Conservation (phyloP, 30 jellyfish, hydroid and myxozoan genomes). For the Turritopsis rubra region DNA sequence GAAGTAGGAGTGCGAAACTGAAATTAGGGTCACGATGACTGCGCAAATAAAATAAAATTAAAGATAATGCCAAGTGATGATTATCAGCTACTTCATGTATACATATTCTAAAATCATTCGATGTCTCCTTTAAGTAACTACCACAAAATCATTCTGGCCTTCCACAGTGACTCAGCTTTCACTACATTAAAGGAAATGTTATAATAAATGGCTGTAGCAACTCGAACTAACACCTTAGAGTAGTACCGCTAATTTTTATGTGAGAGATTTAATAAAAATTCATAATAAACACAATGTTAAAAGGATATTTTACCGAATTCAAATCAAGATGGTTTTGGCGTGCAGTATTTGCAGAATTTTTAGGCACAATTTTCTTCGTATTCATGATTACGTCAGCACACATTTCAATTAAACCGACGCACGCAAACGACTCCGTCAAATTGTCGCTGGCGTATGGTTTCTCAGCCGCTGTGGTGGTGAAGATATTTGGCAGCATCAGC, state of each 20-base stretch:
- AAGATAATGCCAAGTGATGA: neutral
- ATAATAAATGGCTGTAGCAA: no score
- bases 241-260: no score
- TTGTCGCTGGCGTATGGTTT: neutral
- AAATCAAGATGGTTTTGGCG: constrained; percentile 1
- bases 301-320: constrained; percentile 3
- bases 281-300: neutral
- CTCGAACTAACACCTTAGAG: no score
- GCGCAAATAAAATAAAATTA: neutral
- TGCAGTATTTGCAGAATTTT: constrained; percentile 4
- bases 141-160: neutral
- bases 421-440: neutral
- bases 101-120: neutral
- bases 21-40: neutral
- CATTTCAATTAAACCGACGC: neutral
- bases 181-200: neutral
- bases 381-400: neutral
- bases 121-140: neutral
- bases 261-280: no score
- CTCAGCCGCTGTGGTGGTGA: neutral
- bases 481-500: neutral
- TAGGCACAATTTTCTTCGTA: neutral
- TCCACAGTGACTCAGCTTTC: neutral
- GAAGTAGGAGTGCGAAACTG: neutral
- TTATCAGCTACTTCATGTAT: neutral